phyloP scores from a whole-genome alignment of 2,113 vertebrate genomes.

The Malurus alboscapulatus region DNA sequence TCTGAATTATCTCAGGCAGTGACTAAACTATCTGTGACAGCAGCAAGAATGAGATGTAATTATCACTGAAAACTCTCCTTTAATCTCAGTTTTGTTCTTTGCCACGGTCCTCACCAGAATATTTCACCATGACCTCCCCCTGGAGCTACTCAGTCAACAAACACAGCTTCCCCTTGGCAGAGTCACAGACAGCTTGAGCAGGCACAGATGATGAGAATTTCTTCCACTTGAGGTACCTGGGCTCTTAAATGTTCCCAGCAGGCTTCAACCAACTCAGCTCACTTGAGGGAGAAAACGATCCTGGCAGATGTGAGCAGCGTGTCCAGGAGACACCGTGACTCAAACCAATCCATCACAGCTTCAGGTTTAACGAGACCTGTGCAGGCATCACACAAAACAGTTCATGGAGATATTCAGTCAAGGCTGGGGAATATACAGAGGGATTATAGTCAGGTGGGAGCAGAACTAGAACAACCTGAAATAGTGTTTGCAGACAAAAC shows the following conservation, averaged over 20 bases:
- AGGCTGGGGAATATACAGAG: too few species aligned
- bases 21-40: too few species aligned
- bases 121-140: too few species aligned
- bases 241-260: not conserved
- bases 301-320: not conserved
- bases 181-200: too few species aligned
- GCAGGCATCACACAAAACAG: not conserved
- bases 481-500: too few species aligned
- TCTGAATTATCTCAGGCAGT: too few species aligned
- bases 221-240: too few species aligned
- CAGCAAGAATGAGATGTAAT: not conserved
- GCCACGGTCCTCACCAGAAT: not conserved
- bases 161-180: too few species aligned
- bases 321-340: not conserved
- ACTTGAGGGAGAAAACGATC: not conserved
- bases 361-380: not conserved
- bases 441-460: too few species aligned
- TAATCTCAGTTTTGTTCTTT: not conserved
- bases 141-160: too few species aligned
- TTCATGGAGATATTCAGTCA: not conserved
- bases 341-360: not conserved
- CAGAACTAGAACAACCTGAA: too few species aligned
- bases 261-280: too few species aligned
- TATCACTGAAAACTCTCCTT: not conserved
- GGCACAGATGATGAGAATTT: not conserved